A percentile compares a stretch with the other conserved stretches of the same genome.
phyloP scores from a whole-genome alignment of 2,797 vertebrate species.

The Erethizon dorsatum region DNA sequence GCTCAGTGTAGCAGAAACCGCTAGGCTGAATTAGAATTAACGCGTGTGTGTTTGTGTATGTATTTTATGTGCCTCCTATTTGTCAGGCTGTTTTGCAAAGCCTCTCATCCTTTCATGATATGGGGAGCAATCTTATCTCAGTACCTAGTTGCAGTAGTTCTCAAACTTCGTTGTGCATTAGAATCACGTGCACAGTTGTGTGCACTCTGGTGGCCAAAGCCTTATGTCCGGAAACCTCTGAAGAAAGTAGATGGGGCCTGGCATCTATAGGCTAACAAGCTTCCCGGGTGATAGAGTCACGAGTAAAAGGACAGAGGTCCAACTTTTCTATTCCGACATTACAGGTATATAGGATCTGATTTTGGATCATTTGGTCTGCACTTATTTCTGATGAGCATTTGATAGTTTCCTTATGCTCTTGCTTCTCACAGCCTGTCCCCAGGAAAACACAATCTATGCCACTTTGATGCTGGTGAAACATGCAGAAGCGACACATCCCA shows the following conservation, averaged over 20 bases:
- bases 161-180: not conserved
- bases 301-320: not conserved
- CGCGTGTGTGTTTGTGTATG: not conserved
- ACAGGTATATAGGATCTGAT: not conserved
- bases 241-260: not conserved
- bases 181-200: not conserved
- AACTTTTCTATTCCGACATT: not conserved
- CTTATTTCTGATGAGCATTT: not conserved
- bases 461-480: not conserved
- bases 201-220: not conserved
- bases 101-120: not conserved
- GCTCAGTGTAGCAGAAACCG: conserved; percentile 56
- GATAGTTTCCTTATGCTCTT: not conserved
- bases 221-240: not conserved
- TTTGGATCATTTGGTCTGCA: not conserved
- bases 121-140: not conserved
- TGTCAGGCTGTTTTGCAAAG: not conserved
- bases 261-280: not conserved
- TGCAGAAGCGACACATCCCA: not conserved
- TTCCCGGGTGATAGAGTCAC: not conserved
- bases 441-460: not conserved
- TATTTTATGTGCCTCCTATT: conserved; percentile 37
- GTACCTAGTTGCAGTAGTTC: not conserved
- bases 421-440: not conserved
- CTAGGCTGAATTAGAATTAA: not conserved